phyloP scores from a whole-genome alignment of 2,113 vertebrate genomes.

The Corydoras maculifer region DNA sequence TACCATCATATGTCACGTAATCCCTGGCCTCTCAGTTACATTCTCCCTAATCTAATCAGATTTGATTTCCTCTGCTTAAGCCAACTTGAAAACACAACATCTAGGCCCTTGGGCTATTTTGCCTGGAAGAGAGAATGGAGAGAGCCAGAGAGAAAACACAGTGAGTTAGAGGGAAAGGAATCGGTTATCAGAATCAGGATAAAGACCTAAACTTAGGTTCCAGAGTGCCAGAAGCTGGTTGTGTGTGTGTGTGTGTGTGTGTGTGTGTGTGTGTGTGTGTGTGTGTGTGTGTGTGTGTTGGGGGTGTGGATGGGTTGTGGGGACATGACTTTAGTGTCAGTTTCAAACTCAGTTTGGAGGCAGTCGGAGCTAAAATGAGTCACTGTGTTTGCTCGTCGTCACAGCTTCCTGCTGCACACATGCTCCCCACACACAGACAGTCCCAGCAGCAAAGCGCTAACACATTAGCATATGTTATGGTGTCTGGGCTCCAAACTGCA shows the following conservation, averaged over 20 bases:
- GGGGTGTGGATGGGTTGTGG: conserved; percentile 1
- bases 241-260: conserved; percentile 27
- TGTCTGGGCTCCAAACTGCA: conserved; percentile 19
- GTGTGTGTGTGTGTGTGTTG: conserved; percentile 11
- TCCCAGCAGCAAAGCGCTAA: conserved; percentile 16
- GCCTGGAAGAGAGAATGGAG: conserved; percentile 8
- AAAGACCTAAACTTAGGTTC: conserved; percentile 29
- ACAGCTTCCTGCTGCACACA: conserved; percentile 39
- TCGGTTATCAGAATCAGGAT: conserved; percentile 24
- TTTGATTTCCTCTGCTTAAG: conserved; percentile 39
- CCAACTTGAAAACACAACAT: conserved; percentile 32
- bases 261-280: conserved; percentile 7
- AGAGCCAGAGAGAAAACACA: not conserved
- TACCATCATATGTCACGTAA: conserved; percentile 35
- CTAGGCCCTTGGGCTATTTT: conserved; percentile 15
- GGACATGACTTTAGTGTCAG: conserved; percentile 27
- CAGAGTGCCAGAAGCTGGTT: conserved; percentile 32
- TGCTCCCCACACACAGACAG: conserved; percentile 13
- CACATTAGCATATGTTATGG: conserved; percentile 23
- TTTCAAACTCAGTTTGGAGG: conserved; percentile 39
- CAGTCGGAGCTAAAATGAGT: conserved; percentile 39
- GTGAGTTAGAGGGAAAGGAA: not conserved
- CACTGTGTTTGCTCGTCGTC: conserved; percentile 43
- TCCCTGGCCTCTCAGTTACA: conserved; percentile 38
- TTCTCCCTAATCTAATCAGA: conserved; percentile 44